These are phyloP conservation scores for Corydoras maculifer DNA, from an alignment of 2,113 vertebrate species.

Conservation along the genomic window DNA sequence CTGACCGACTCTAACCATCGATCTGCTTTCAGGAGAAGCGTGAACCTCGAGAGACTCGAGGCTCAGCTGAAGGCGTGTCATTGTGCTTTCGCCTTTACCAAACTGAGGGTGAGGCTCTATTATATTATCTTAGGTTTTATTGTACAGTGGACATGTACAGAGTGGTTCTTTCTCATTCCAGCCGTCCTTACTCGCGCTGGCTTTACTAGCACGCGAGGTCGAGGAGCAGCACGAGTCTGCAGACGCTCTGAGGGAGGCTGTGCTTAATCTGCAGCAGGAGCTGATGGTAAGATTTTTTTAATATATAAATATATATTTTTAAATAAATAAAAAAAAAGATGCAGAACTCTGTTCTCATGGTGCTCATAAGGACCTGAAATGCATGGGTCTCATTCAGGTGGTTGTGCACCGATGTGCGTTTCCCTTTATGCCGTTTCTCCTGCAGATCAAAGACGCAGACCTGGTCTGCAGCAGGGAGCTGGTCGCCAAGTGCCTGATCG, in stretches of 20 bases:
- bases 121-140: neutral
- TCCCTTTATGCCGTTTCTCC: too few relatives aligned
- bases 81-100: slow-evolving; percentile 85
- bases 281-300: slow-evolving; percentile 69
- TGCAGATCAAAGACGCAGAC: slow-evolving; percentile 79
- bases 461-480: slow-evolving; percentile 80
- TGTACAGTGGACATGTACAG: neutral
- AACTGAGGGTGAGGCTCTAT: slow-evolving; percentile 78
- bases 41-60: slow-evolving; percentile 86
- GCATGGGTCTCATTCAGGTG: neutral
- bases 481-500: slow-evolving; percentile 83
- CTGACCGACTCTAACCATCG: neutral
- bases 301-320: too few relatives aligned
- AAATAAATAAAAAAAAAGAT: too few relatives aligned
- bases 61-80: slow-evolving; percentile 91
- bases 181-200: slow-evolving; percentile 85
- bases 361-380: neutral
- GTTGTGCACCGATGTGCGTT: too few relatives aligned
- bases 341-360: too few relatives aligned
- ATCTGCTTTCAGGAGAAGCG: slow-evolving; percentile 62
- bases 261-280: slow-evolving; percentile 74
- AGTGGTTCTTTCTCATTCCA: slow-evolving; percentile 43
- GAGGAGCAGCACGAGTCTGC: slow-evolving; percentile 75
- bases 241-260: slow-evolving; percentile 63
- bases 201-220: slow-evolving; percentile 75